These are phyloP conservation scores for Chitala chitala DNA, from an alignment of 2,113 vertebrate species.

Conservation along the genomic window DNA sequence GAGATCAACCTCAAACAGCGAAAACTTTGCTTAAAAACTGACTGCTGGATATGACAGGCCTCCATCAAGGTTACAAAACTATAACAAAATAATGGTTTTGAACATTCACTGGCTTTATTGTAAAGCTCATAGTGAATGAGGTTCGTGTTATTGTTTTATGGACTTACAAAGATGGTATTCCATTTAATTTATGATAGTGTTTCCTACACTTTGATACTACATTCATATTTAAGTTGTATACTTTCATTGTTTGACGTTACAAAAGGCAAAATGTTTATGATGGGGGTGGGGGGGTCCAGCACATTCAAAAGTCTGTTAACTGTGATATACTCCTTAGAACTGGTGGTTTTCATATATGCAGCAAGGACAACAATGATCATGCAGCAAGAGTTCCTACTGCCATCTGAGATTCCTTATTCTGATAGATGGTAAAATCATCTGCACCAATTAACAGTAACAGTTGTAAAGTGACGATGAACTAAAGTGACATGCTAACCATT, in stretches of 20 bases:
- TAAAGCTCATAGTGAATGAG: not conserved
- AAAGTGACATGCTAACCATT: too few species aligned
- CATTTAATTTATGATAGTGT: not conserved
- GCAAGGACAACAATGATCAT: too few species aligned
- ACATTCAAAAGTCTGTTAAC: not conserved
- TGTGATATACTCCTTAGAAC: too few species aligned
- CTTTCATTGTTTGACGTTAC: not conserved
- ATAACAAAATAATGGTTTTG: not conserved
- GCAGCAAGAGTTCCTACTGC: too few species aligned
- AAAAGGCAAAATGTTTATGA: not conserved
- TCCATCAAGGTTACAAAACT: not conserved
- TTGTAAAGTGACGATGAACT: too few species aligned
- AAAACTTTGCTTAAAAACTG: not conserved
- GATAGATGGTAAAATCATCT: too few species aligned
- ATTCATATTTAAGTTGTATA: not conserved
- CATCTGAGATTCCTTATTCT: too few species aligned
- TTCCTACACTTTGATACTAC: too few species aligned
- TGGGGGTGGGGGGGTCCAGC: too few species aligned
- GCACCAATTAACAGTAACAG: too few species aligned
- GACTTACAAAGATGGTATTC: not conserved
- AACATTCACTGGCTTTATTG: not conserved
- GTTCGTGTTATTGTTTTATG: not conserved
- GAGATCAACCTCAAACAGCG: not conserved
- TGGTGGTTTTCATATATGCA: too few species aligned
- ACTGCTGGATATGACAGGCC: slow-evolving; percentile 3